Base-by-base conservation (phyloP, 2,113 vertebrate genomes). In the Ellobius talpinus region DNA sequence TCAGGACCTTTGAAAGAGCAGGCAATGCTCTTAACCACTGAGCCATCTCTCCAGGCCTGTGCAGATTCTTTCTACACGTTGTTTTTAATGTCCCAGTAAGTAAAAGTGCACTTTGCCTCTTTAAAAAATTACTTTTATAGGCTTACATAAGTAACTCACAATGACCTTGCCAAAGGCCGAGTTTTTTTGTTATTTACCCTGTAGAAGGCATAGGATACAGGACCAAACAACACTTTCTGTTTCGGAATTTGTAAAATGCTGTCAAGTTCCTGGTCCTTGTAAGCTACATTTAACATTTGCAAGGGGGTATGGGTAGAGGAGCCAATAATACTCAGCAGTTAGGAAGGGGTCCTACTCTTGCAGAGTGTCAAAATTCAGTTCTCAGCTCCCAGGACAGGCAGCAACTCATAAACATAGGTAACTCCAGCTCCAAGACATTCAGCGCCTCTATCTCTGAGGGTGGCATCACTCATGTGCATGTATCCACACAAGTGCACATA, bases 101-200 rank as follows among this genome's bases (percentile, higher is more conserved):
- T 79, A 95, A 55, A 16, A 23, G 23, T 17, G 76, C 39, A 1
- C 16, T 74, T 89, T 74, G 36, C 26, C 17, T 55, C 36, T 82
- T 58, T 76, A 29, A 72, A 52, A 26, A 70, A n/a, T n/a, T 31
- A 9, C 11, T 24, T 65, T 94, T 33, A 23, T 17, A 61, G 85
- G 24, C 58, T 90, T 33, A 92, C 36, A 55, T 52, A 89, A 66
- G 52, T 91, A 73, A 8, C n/a, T 92, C 50, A 61, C 21, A 79
- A 26, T 96, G 33, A 58, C 94, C 81, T 91, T 93, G 82, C 68
- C 90, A 58, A 92, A 90, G 39, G 70, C 16, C 63, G 68, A 84
- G 8, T 55, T 96, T 31, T 66, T 76, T 12, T 70, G 77, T 47
- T 76, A 55, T 92, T 77, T 93, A 33, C 91, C 50, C 11, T 68